Evolutionary conservation across 2,797 vertebrate species (phyloP), one percentile per base, ranked within the genome.

Genomic region (Mastacembelus armatus): DNA sequence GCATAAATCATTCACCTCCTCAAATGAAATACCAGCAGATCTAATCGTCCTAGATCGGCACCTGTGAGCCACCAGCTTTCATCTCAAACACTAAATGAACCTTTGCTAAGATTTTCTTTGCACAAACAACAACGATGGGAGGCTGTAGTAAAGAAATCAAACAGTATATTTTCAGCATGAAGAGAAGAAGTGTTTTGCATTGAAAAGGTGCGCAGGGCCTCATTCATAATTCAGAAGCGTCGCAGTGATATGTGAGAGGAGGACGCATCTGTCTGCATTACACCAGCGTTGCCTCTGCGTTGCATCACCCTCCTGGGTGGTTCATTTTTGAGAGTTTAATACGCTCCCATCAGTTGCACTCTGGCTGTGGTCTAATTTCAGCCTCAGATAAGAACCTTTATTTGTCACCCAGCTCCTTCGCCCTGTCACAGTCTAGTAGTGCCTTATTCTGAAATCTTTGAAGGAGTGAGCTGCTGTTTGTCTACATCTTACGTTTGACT

Each of bases 201-300:
- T 73, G 74, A 81, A 74, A 80, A 82, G 79, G 84, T 85, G 78
- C 86, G 84, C 42, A 61, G 67, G 83, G 84, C 84, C 88, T 92
- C 91, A 91, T 92, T 92, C 88, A 91, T 92, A 90, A 92, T 92
- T 92, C 89, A 91, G 86, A 89, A 85, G 86, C 82, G 84, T 91
- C 85, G 80, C 89, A 77, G 86, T 58, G 61, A 91, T 92, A 88
- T 83, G 85, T 90, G 89, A 84, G 86, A 83, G 79, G 81, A 85
- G 85, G 81, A 83, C 78, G 87, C 89, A 87, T 92, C 91, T 91
- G 89, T 91, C 89, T 92, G 89, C 88, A 91, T 92, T 89, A 92
- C 85, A 72, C 87, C 78, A 83, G 89, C 64, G 72, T 92, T 92
- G 91, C 91, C 88, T 88, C 79, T 45, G 48, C 61, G 79, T 92